Evolutionary conservation across 92 coral and sea anemone species (phyloP).

Genomic region (Pocillopora grandis): DNA sequence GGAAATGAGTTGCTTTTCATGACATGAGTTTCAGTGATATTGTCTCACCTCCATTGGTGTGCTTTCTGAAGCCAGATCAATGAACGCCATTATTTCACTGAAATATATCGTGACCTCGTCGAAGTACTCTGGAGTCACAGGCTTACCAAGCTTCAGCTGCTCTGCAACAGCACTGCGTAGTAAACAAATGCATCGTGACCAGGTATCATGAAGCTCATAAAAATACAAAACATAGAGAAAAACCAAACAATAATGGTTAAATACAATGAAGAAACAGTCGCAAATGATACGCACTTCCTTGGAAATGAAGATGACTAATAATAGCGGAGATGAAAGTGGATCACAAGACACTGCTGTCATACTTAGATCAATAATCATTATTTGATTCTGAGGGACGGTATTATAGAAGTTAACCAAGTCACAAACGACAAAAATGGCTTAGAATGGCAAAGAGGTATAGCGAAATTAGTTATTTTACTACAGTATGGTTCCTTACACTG

Average conservation of each 20-base stretch:
- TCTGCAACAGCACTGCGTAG: slow-evolving; percentile 74
- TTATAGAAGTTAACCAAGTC: too few species aligned
- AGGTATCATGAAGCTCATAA: background rate
- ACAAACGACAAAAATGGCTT: too few species aligned
- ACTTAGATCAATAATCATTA: too few species aligned
- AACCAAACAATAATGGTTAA: background rate
- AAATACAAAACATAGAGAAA: background rate
- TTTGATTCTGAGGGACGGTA: too few species aligned
- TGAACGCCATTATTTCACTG: slow-evolving; percentile 79
- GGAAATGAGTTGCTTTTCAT: background rate
- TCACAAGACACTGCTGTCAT: too few species aligned
- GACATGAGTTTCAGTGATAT: background rate
- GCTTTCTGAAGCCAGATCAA: slow-evolving; percentile 84
- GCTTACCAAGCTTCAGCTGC: slow-evolving; percentile 74
- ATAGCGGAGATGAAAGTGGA: background rate
- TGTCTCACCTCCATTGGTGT: slow-evolving; percentile 80
- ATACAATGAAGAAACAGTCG: too few species aligned
- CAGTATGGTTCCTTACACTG: slow-evolving; percentile 51
- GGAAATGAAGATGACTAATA: background rate
- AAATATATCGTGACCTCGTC: slow-evolving; percentile 86
- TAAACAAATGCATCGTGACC: background rate
- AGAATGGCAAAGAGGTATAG: too few species aligned
- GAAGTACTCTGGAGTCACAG: slow-evolving; percentile 77
- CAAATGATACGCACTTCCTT: background rate
- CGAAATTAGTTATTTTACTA: too few species aligned